Percentiles rank a stretch among this genome's conserved stretches.
phyloP scores from a whole-genome alignment of 2,113 vertebrate species.

The Coptodon bakossiorum region DNA sequence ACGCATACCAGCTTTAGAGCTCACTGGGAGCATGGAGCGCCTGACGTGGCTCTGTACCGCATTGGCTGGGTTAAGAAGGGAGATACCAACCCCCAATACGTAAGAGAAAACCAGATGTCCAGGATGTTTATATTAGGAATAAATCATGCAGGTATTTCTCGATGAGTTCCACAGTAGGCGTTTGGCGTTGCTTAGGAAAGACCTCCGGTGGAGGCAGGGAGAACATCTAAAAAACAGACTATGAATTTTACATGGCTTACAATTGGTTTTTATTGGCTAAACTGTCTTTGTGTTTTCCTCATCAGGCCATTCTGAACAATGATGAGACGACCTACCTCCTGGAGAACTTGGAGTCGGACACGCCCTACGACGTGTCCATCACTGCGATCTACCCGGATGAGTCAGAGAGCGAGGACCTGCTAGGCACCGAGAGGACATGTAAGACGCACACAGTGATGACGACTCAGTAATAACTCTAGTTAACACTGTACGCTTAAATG shows the following conservation, averaged over 20 bases:
- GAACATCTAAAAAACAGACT: slow-evolving; percentile 31
- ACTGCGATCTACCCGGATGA: slow-evolving; percentile 97
- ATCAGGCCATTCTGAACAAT: slow-evolving; percentile 85
- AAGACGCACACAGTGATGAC: slow-evolving; percentile 53
- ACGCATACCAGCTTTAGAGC: slow-evolving; percentile 84
- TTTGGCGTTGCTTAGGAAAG: neutral
- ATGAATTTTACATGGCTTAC: neutral
- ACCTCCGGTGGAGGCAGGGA: neutral
- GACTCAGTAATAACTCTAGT: neutral
- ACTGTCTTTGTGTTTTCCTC: slow-evolving; percentile 1
- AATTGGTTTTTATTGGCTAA: neutral
- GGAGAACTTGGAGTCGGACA: slow-evolving; percentile 84
- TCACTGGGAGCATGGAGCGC: slow-evolving; percentile 90
- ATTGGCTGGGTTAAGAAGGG: slow-evolving; percentile 83
- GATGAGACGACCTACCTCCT: slow-evolving; percentile 81
- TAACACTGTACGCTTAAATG: neutral
- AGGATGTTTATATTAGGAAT: neutral
- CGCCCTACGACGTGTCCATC: slow-evolving; percentile 85
- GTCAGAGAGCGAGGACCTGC: slow-evolving; percentile 90
- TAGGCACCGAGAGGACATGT: slow-evolving; percentile 87
- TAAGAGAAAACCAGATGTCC: slow-evolving; percentile 44
- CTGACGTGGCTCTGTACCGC: slow-evolving; percentile 92
- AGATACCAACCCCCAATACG: slow-evolving; percentile 59
- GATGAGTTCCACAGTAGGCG: neutral
- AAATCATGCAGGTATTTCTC: neutral